Base-by-base conservation (phyloP, 2,797 vertebrate species). In the Mallotus villosus region DNA sequence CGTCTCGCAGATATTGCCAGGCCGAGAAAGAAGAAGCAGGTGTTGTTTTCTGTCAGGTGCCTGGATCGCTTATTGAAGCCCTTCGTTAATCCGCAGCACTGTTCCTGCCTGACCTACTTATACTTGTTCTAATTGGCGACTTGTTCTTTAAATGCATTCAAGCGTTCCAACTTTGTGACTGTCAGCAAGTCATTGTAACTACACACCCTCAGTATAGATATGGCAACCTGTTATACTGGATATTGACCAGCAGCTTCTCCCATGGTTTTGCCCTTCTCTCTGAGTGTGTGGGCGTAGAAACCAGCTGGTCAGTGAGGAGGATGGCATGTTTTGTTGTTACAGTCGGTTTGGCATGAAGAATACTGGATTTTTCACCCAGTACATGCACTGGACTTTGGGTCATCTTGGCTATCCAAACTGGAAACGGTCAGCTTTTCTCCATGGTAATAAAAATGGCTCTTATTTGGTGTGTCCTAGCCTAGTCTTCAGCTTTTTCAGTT, bases 271-370 rank as follows among this genome's bases (percentile, higher is more conserved):
- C 77, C 75, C 86, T 87, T 89, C 87, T 90, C 83, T 84, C 87
- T 87, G 83, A 90, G 83, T 85, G 85, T 75, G 89, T 90, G 87
- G 90, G 90, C 83, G 88, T 89, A 80, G 78, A 86, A 91, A 90
- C 89, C 91, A 92, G 90, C 91, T 91, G 91, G 91, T 89, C 90
- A 87, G 83, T 90, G 87, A 71, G 90, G 87, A 86, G 89, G 90
- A 88, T 81, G 91, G 77, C 85, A 87, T 87, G 82, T 88, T 46
- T 90, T 86, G 87, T 85, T 80, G 89, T 89, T 87, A 87, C 87
- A 86, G 84, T 81, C 74, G 78, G 76, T 74, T 14, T 90, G 88
- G 86, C 82, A 84, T 82, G 77, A 78, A 82, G 71, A 78, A 69
- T 67, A 49, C 53, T 70, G 74, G 78, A 82, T 81, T 27, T 62